phyloP scores from a whole-genome alignment of 1,140 invertebrate species.

The Nasonia longicornis region DNA sequence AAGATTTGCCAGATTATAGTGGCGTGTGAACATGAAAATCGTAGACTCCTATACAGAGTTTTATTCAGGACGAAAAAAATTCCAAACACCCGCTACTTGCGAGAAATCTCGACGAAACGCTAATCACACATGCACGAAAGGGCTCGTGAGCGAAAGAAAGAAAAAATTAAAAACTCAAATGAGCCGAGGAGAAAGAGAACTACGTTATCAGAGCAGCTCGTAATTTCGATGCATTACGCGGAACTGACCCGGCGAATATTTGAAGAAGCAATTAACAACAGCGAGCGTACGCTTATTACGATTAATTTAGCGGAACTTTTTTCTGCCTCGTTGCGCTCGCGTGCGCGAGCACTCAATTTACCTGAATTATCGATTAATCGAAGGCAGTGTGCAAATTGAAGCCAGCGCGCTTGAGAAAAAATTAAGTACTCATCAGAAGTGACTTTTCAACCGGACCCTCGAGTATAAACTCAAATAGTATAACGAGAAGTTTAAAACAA shows the following conservation, averaged over 20 bases:
- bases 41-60: too few species aligned
- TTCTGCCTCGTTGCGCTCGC: not conserved
- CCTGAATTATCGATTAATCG: not conserved
- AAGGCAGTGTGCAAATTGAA: not conserved
- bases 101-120: too few species aligned
- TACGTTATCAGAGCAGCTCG: not conserved
- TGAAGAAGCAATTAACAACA: constrained; percentile 14
- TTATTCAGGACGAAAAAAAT: too few species aligned
- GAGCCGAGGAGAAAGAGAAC: not conserved
- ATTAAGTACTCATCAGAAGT: too few species aligned
- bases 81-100: too few species aligned
- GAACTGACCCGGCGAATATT: constrained; percentile 8
- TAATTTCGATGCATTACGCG: constrained; percentile 18
- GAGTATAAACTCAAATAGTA: too few species aligned
- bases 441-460: too few species aligned
- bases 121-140: not conserved
- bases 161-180: constrained; percentile 7
- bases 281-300: not conserved
- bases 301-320: constrained; percentile 23
- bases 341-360: not conserved
- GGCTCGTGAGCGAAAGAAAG: not conserved
- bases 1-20: too few species aligned
- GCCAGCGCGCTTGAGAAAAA: not conserved
- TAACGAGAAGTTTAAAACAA: too few species aligned
- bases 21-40: too few species aligned